Evolutionary conservation across 2,888 invertebrate species (phyloP), one percentile per base, ranked within the genome.

Genomic region (Globia sparganii): DNA sequence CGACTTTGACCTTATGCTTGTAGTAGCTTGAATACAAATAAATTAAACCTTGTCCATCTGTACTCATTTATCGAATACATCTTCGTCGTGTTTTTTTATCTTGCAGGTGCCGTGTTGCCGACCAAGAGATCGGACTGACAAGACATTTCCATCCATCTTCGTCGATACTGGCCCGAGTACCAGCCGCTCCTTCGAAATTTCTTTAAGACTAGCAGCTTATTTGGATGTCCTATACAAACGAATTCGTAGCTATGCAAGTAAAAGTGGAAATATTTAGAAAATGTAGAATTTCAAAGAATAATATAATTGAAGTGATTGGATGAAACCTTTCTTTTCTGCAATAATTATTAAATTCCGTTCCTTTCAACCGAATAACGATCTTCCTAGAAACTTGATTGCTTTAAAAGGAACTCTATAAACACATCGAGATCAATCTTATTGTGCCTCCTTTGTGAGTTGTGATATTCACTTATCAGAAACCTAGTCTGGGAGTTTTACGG

Each of bases 101-200:
- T 75, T 64, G 62, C 56, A 84, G 76, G 80, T 78, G 72, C 67
- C 71, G 66, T 65, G 80, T 76, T 72, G 72, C 67, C 72, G 66
- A 68, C 70, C 31, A 77, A 65, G 49, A 80, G 75, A 78, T 73
- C 56, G 43, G n/a, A 80, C 70, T 72, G 86, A 81, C 80, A 77
- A 80, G 80, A 67, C 70, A 67, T 43, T 72, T 67, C 37, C 78
- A 88, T 88, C 84, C 66, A 85, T 88, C 87, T 88, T 84, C 75
- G 85, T 88, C 74, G 71, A 62, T 58, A 75, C 58, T 31, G n/a
- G 25, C 62, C 61, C 34, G 40, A 74, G 56, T 75, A 25, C 34
- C 21, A 49, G 43, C 71, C 46, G 15, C 49, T 40, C 15, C 37
- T 62, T 21, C 53, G 18, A 49, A 49, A 25, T 72, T 74, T 64